A percentile compares a stretch with the other conserved stretches of the same genome.
These are phyloP conservation scores for Dicerorhinus sumatrensis DNA, from an alignment of 2,113 vertebrate genomes.

Conservation along the genomic window DNA sequence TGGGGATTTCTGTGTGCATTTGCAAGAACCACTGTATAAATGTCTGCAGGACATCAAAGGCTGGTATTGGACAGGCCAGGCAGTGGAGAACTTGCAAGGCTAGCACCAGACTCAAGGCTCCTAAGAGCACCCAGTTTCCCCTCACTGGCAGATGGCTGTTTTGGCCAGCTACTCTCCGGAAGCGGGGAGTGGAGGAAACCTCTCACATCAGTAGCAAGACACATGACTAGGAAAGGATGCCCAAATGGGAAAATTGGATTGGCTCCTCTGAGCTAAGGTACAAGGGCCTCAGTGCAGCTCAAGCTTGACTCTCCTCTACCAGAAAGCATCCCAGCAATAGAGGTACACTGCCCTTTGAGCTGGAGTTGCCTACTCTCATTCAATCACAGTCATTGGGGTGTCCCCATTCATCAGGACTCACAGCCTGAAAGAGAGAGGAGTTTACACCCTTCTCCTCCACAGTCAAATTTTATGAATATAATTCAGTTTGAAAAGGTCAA, in stretches of 20 bases:
- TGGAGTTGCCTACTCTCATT: not conserved
- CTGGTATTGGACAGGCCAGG: not conserved
- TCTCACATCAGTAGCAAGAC: not conserved
- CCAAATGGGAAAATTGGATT: not conserved
- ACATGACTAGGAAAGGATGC: not conserved
- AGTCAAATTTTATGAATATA: not conserved
- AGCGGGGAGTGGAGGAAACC: not conserved
- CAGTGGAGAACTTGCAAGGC: not conserved
- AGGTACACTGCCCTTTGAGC: not conserved
- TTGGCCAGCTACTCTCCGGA: not conserved
- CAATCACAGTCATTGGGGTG: not conserved
- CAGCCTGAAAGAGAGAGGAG: not conserved
- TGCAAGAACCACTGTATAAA: not conserved
- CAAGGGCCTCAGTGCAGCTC: not conserved
- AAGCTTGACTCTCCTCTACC: not conserved
- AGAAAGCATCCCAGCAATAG: not conserved
- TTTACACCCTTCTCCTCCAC: not conserved
- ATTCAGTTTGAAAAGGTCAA: not conserved
- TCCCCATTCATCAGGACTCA: not conserved
- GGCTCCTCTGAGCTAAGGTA: not conserved
- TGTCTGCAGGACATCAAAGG: not conserved
- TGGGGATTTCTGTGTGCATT: not conserved
- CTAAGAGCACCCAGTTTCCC: not conserved
- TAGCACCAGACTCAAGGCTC: not conserved
- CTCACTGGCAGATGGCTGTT: not conserved